Base-by-base conservation (phyloP, 2,888 invertebrate genomes). In the Tenthredo amoena region DNA sequence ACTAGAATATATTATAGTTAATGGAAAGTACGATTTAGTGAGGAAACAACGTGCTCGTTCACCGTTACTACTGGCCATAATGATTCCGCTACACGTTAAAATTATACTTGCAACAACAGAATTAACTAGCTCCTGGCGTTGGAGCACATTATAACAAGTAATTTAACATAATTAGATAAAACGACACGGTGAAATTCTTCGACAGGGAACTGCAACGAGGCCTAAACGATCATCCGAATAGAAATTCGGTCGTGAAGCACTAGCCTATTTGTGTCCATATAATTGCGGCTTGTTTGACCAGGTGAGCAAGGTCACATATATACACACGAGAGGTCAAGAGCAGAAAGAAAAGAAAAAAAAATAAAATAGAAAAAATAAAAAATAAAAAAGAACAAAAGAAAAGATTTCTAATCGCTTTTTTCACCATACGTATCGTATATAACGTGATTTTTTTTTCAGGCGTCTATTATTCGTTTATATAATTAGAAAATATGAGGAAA, bases 21-120 rank as follows among this genome's bases (percentile, higher is more conserved):
- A 77, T 77, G 77, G 77, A 77, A 77, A 77, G 77, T 77, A 77
- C 77, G 77, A 77, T 77, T 77, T 40, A 77, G 77, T 31, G 55
- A 77, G 77, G 50, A 77, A 77, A 77, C 31, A 77, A n/a, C 77
- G 77, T 77, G 77, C 12, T 77, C 77, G 77, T 77, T 77, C 47
- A 77, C 77, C 77, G 77, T 77, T 77, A 77, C 74, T n/a, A 55
- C n/a, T n/a, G 1, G 6, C 7, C 7, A 55, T 55, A 55, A 55
- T 55, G 55, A 55, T 55, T 55, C n/a, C 55, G 55, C 10, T 34
- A 40, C n/a, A 31, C 72, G 9, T 72, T n/a, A 72, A 72, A 72
- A 72, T 72, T 72, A 37, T 72, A 40, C 18, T 40, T n/a, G 7
- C n/a, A 47, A 72, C n/a, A 43, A 43, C n/a, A n/a, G 74, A 74